Base-by-base conservation (phyloP, 2,888 invertebrate species). In the Platynereis dumerilii region DNA sequence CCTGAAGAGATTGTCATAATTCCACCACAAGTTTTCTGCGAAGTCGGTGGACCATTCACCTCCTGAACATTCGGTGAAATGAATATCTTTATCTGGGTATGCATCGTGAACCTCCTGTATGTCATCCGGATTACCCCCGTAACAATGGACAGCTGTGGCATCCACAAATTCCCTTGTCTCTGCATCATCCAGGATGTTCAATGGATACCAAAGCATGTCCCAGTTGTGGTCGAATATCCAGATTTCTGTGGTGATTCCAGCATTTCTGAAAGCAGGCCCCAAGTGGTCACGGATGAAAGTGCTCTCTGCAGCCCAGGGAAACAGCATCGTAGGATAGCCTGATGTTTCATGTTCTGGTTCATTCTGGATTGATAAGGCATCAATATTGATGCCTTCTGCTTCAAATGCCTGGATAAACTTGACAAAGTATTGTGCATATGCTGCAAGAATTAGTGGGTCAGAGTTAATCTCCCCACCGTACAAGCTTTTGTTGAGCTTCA, bases 31-130 rank as follows among this genome's bases (percentile, higher is more conserved):
- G 2, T 48, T 54, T 54, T 63, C 64, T 34, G 59, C 65, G 45
- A 67, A 69, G 28, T 67, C 26, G 0, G 65, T 48, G 22, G 64
- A 64, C 63, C 69, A 69, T 28, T 67, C 60, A 0, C 64, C 65
- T 3, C 69, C 69, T 10, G 67, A 59, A 22, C 69, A 69, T 44
- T 70, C 70, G 12, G 70, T 70, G 60, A 70, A 70, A 53, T 70
- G 63, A n/a, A 70, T 5, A 28, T 69, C 60, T 39, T 67, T 69
- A 27, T 69, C 65, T 27, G 70, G 69, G 34, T 60, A 48, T 2
- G 22, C 29, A 24, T 54, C 56, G 15, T 42, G 53, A 7, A 70
- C 61, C 17, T 17, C 26, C 24, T 26, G 28, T 20, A 65, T 64
- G 29, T 45, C 64, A 17, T 62, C 44, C 20, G 54, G 60, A 42